These are phyloP conservation scores for Dasysyrphus albostriatus DNA, from an alignment of 2,888 invertebrate genomes.

Conservation along the genomic window DNA sequence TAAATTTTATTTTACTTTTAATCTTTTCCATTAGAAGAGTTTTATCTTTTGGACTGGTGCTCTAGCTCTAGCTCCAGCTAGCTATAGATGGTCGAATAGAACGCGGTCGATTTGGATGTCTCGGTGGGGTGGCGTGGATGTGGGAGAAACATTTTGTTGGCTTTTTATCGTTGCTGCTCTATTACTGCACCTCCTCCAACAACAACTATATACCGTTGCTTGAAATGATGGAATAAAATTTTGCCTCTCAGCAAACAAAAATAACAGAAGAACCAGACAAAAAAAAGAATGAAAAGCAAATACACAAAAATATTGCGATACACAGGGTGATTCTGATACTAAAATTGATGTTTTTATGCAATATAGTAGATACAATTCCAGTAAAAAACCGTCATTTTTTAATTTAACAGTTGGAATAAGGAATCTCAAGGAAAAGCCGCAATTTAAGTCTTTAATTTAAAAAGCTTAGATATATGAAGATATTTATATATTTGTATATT, in stretches of 20 bases:
- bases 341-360: neutral
- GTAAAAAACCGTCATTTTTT: too few relatives aligned
- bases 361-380: too few relatives aligned
- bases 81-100: constrained; percentile 21
- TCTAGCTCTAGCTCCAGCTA: neutral
- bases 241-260: constrained; percentile 46
- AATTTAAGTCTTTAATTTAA: too few relatives aligned
- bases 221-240: constrained; percentile 38
- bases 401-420: too few relatives aligned
- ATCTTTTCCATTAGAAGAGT: constrained; percentile 71
- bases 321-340: neutral
- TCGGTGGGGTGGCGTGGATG: constrained; percentile 5
- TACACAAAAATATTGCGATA: constrained; percentile 21
- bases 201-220: neutral
- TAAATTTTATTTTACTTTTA: constrained; percentile 72
- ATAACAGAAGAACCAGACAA: constrained; percentile 25
- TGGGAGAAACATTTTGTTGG: constrained; percentile 28
- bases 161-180: constrained; percentile 54
- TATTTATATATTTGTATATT: too few relatives aligned
- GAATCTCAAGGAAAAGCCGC: too few relatives aligned
- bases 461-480: too few relatives aligned
- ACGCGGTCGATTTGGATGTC: neutral
- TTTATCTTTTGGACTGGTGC: constrained; percentile 46
- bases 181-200: constrained; percentile 39
- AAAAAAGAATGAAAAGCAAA: constrained; percentile 15